Base-by-base conservation (phyloP, 2,113 vertebrate species). In the Corynorhinus townsendii region DNA sequence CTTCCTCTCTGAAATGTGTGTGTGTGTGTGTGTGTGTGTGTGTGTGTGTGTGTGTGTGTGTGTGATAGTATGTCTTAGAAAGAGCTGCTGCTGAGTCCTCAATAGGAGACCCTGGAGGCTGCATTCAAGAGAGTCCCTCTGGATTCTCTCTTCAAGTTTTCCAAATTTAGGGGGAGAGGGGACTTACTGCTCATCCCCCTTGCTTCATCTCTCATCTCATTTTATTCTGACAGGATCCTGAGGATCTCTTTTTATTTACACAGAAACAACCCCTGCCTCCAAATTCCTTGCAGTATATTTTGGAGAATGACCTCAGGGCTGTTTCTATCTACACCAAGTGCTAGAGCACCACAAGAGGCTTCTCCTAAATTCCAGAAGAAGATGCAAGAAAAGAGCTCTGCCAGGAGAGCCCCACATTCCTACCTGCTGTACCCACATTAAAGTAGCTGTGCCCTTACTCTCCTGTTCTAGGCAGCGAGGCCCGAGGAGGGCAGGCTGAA, bases 351-450 rank as follows among this genome's bases (percentile, higher is more conserved):
- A 40, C 76, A 26, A 62, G 56, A 45, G 24, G 24, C 2, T 73
- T 64, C 76, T 86, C 54, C 22, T 59, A 40, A 54, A 62, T 87
- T 73, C 47, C 9, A 24, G 45, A 92, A 82, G 20, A 35, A 81
- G 30, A 45, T 43, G 4, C 84, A 77, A 76, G 80, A 28, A 26
- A 66, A 77, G 72, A 72, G 19, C 8, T 54, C 33, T 66, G 3
- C 45, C 20, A 80, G 75, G 43, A 14, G 8, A 95, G 28, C 24
- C 77, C 38, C 26, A 26, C 56, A 40, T 11, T 54, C 72, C n/a
- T 24, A 2, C 66, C 49, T 68, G 22, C 49, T 66, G 45, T 16
- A 40, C 11, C 59, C 52, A 19, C 3, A 3, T 17, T 43, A 15
- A 54, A 30, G 45, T 3, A 3, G n/a, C 54, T 2, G 2, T 11